Conservation (phyloP, 1,140 invertebrate species). For the Drosophila murphyi region DNA sequence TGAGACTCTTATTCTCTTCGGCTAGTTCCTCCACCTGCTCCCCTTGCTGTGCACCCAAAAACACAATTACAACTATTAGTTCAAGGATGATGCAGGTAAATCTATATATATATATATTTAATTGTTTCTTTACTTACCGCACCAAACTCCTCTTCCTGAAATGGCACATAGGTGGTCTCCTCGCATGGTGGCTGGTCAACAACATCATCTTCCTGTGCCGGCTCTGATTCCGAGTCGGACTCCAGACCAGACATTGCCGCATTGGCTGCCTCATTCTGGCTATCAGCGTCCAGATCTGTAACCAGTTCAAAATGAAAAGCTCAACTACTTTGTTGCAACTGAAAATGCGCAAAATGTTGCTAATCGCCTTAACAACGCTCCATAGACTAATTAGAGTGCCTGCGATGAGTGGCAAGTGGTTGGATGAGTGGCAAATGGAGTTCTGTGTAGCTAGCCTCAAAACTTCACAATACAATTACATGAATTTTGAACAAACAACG, state of each 20-base stretch:
- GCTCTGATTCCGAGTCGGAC: constrained; percentile 75
- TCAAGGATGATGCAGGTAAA: not conserved
- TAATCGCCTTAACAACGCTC: not conserved
- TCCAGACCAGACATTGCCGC: constrained; percentile 75
- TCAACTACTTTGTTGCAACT: not conserved
- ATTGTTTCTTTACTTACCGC: constrained; percentile 85
- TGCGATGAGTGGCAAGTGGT: not conserved
- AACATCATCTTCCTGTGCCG: constrained; percentile 43
- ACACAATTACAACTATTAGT: not conserved
- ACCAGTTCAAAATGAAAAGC: constrained; percentile 12
- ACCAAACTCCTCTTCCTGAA: constrained; percentile 89
- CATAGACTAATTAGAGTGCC: not conserved
- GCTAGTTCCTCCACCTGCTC: constrained; percentile 96
- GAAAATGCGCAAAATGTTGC: not conserved
- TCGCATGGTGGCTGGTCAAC: constrained; percentile 80
- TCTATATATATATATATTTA: not conserved
- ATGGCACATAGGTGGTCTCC: constrained; percentile 88
- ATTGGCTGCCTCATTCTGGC: constrained; percentile 79
- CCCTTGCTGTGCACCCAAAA: constrained; percentile 87
- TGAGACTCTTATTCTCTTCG: constrained; percentile 97
- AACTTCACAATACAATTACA: constrained; percentile 25
- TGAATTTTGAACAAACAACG: constrained; percentile 57
- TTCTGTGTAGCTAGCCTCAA: constrained; percentile 22
- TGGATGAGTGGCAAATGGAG: not conserved
- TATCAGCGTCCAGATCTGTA: constrained; percentile 82